These are phyloP conservation scores for Charaxes varanes DNA, from an alignment of 1,140 invertebrate species.

Conservation along the genomic window DNA sequence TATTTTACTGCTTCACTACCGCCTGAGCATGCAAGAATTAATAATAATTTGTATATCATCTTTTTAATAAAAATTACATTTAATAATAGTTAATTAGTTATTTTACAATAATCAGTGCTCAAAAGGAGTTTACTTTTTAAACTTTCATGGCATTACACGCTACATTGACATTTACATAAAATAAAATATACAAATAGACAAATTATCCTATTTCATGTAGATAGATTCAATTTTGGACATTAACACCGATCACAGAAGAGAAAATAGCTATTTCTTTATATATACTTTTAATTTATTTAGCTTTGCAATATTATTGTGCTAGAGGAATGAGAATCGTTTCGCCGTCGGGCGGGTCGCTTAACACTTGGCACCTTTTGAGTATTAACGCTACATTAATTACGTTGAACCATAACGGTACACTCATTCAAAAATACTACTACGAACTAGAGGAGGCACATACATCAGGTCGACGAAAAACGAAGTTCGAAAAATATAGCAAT, in stretches of 20 bases:
- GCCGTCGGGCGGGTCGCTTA: constrained; percentile 34
- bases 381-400: constrained; percentile 54
- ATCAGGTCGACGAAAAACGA: constrained; percentile 62
- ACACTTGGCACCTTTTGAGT: constrained; percentile 65
- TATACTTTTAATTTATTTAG: constrained; percentile 31
- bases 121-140: constrained; percentile 14
- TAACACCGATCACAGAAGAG: constrained; percentile 46
- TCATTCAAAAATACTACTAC: constrained; percentile 46
- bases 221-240: constrained; percentile 46
- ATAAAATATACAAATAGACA: constrained; percentile 49
- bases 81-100: constrained; percentile 17
- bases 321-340: constrained; percentile 58
- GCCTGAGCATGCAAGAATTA: constrained; percentile 9
- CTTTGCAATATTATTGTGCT: constrained; percentile 45
- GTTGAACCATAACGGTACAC: constrained; percentile 44
- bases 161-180: constrained; percentile 29
- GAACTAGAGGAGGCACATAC: constrained; percentile 61
- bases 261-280: constrained; percentile 31
- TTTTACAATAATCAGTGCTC: constrained; percentile 18
- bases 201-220: constrained; percentile 32
- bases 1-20: constrained; percentile 17
- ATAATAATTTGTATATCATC: constrained; percentile 8
- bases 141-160: constrained; percentile 25
- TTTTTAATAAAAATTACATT: constrained; percentile 14
- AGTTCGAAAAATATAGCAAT: constrained; percentile 63